phyloP scores from a whole-genome alignment of 2,888 invertebrate genomes.

The Pantelozetes paolii region DNA sequence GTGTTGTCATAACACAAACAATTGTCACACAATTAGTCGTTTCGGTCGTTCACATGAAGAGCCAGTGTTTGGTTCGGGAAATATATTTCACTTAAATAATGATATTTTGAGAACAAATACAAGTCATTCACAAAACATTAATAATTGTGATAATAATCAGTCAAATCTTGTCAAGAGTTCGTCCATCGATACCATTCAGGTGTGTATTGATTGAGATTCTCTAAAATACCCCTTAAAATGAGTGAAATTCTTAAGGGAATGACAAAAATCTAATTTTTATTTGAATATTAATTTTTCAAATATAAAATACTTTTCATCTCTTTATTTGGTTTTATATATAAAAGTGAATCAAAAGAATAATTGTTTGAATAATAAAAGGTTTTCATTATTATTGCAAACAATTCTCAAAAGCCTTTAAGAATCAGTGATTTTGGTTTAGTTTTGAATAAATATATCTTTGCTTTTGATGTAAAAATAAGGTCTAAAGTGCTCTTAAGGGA shows the following conservation, averaged over 20 bases:
- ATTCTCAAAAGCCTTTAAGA: not conserved
- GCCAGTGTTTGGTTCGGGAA: slow-evolving; percentile 36
- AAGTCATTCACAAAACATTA: slow-evolving; percentile 1
- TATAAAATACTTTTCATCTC: no score
- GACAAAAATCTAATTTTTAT: not conserved
- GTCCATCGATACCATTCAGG: slow-evolving; percentile 41
- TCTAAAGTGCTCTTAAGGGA: slow-evolving; percentile 29
- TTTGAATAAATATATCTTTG: not conserved
- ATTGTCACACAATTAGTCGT: not conserved
- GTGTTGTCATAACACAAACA: slow-evolving; percentile 3
- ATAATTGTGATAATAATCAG: slow-evolving; percentile 2
- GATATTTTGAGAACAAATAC: slow-evolving; percentile 8
- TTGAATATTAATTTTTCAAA: no score
- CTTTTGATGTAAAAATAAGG: slow-evolving; percentile 22
- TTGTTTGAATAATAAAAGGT: no score
- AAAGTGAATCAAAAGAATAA: no score
- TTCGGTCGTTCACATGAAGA: slow-evolving; percentile 40
- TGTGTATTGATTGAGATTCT: slow-evolving; percentile 5
- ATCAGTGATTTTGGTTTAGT: not conserved
- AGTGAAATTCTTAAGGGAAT: not conserved
- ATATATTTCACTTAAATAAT: slow-evolving; percentile 33
- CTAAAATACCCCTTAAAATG: not conserved
- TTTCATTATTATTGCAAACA: not conserved
- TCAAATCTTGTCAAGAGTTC: slow-evolving; percentile 32
- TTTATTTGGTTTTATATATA: no score